Evolutionary conservation across 2,888 invertebrate species (phyloP).

Genomic region (Coecobrya sp.): DNA sequence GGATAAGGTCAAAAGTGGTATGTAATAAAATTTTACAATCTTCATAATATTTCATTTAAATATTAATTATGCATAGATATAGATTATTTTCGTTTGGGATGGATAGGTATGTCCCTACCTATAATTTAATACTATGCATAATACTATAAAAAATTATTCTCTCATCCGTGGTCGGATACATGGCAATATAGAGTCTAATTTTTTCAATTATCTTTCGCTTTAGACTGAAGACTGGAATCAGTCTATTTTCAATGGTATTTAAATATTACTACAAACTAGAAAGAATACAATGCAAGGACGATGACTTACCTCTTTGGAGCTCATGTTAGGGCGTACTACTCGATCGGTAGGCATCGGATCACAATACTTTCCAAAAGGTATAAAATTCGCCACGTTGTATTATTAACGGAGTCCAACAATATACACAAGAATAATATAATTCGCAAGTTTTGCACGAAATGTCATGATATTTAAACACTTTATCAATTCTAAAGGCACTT

Average conservation of each 20-base stretch:
- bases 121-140: conserved; percentile 35
- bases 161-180: no score
- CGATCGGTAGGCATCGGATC: conserved; percentile 84
- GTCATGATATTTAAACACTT: conserved; percentile 36
- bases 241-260: not conserved
- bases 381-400: conserved; percentile 65
- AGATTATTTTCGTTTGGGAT: conserved; percentile 17
- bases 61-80: conserved; percentile 66
- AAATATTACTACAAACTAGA: not conserved
- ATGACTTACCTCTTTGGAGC: conserved; percentile 86
- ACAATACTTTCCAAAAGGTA: conserved; percentile 71
- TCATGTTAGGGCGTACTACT: conserved; percentile 86
- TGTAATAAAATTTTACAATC: conserved; percentile 71
- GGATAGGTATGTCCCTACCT: not conserved
- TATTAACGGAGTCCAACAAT: conserved; percentile 52
- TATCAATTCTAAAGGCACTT: conserved; percentile 3
- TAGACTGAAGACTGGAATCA: not conserved
- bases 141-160: not conserved
- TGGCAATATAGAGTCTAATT: no score
- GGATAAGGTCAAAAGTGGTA: conserved; percentile 55
- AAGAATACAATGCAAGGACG: not conserved
- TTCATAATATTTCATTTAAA: conserved; percentile 64
- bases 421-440: not conserved
- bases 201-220: no score
- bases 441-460: conserved; percentile 31